Evolutionary conservation across 2,888 invertebrate species (phyloP).

Genomic region (Calameuta idolon): DNA sequence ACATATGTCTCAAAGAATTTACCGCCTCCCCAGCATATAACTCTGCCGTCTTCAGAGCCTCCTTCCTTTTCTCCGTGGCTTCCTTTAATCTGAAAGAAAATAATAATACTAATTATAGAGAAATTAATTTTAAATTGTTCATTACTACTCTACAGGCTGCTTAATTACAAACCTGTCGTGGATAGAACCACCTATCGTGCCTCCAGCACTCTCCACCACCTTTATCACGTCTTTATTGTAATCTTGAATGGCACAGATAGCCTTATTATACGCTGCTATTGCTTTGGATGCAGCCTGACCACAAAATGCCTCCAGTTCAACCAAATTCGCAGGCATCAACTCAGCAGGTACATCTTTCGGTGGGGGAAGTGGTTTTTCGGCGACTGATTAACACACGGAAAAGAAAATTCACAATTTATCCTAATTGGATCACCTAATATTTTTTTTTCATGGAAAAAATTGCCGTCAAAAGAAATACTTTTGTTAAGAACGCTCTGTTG

Average conservation of each 20-base stretch:
- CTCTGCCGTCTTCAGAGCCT: slow-evolving; percentile 71
- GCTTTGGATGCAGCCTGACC: slow-evolving; percentile 73
- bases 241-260: slow-evolving; percentile 71
- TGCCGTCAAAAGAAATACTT: slow-evolving; percentile 46
- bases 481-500: neutral
- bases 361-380: slow-evolving; percentile 49
- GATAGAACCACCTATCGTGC: slow-evolving; percentile 37
- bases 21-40: slow-evolving; percentile 72
- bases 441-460: slow-evolving; percentile 31
- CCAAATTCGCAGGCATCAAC: slow-evolving; percentile 63
- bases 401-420: slow-evolving; percentile 18
- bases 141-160: neutral
- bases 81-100: slow-evolving; percentile 72
- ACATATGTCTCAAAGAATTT: slow-evolving; percentile 65
- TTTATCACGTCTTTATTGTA: slow-evolving; percentile 66
- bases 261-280: slow-evolving; percentile 76
- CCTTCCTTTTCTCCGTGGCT: slow-evolving; percentile 72
- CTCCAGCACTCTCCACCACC: slow-evolving; percentile 48
- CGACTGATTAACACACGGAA: slow-evolving; percentile 39
- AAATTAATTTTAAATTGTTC: slow-evolving; percentile 20
- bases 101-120: neutral
- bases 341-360: slow-evolving; percentile 40
- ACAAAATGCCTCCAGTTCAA: slow-evolving; percentile 72
- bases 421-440: slow-evolving; percentile 39
- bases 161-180: slow-evolving; percentile 53